Evolutionary conservation across 53 echinoderm and acorn worm genomes (phyloP).

Genomic region (Hippasteria phrygiana): DNA sequence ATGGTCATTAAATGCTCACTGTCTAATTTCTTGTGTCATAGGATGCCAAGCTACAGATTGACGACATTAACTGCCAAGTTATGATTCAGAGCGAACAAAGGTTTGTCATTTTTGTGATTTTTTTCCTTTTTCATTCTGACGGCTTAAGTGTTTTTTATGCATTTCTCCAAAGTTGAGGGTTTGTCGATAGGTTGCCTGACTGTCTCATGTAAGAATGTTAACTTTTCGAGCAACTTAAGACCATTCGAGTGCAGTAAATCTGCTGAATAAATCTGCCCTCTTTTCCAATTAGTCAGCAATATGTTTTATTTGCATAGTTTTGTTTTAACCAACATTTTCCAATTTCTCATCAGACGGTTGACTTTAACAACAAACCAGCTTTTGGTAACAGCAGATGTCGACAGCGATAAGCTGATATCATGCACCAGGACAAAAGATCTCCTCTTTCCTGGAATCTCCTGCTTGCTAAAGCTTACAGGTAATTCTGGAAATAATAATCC

Average conservation of each 20-base stretch:
- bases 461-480: slow-evolving; percentile 61
- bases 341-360: slow-evolving; percentile 21
- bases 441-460: slow-evolving; percentile 59
- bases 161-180: no score
- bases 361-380: slow-evolving; percentile 52
- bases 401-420: slow-evolving; percentile 56
- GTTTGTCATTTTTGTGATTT: not conserved
- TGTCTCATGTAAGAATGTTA: not conserved
- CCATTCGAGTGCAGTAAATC: not conserved
- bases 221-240: not conserved
- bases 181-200: not conserved
- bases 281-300: not conserved
- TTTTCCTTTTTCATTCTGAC: not conserved
- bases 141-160: no score
- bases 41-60: slow-evolving; percentile 67
- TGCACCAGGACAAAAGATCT: slow-evolving; percentile 69
- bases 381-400: slow-evolving; percentile 51
- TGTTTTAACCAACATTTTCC: not conserved
- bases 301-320: not conserved
- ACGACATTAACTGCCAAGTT: slow-evolving; percentile 58
- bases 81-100: slow-evolving; percentile 61
- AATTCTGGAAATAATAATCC: not conserved
- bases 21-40: not conserved
- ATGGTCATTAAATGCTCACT: no score
- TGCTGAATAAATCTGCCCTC: no score